These are phyloP conservation scores for Luehdorfia chinensis DNA, from an alignment of 1,140 invertebrate genomes.

Conservation along the genomic window DNA sequence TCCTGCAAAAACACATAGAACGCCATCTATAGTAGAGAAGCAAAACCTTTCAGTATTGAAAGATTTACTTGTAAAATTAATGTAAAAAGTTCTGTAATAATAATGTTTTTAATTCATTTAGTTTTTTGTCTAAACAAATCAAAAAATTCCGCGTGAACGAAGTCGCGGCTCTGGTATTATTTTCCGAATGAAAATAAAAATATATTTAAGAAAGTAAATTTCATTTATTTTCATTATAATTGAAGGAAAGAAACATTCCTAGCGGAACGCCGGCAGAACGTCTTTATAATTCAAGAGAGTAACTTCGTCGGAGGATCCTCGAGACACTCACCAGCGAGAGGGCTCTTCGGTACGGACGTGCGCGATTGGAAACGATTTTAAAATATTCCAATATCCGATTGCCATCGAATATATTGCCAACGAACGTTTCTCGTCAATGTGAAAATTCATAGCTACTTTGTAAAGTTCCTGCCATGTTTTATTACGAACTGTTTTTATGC, in stretches of 20 bases:
- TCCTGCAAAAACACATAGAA: too few relatives aligned
- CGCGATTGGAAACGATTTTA: constrained; percentile 3
- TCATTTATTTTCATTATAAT: too few relatives aligned
- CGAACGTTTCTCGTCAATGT: constrained; percentile 5
- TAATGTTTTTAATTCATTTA: too few relatives aligned
- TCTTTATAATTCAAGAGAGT: constrained; percentile 4
- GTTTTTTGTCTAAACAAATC: too few relatives aligned
- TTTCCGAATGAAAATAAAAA: too few relatives aligned
- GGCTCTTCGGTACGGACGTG: background rate
- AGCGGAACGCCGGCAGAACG: background rate
- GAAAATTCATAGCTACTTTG: constrained; percentile 1
- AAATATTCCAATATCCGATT: constrained; percentile 13
- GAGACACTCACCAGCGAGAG: background rate
- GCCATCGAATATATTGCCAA: constrained; percentile 7
- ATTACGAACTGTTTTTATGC: background rate
- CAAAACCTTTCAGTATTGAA: too few relatives aligned
- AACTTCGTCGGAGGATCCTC: background rate
- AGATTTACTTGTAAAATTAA: too few relatives aligned
- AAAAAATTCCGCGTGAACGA: too few relatives aligned
- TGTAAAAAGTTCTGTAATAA: too few relatives aligned
- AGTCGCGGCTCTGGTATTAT: too few relatives aligned
- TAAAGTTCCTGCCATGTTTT: background rate
- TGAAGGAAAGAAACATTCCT: background rate
- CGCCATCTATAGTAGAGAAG: too few relatives aligned
- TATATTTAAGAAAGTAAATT: too few relatives aligned